A percentile compares a stretch with the other conserved stretches of the same genome.
Evolutionary conservation across 35 echinoderm and acorn worm species (phyloP).

Genomic region (Hemicentrotus pulcherrimus): DNA sequence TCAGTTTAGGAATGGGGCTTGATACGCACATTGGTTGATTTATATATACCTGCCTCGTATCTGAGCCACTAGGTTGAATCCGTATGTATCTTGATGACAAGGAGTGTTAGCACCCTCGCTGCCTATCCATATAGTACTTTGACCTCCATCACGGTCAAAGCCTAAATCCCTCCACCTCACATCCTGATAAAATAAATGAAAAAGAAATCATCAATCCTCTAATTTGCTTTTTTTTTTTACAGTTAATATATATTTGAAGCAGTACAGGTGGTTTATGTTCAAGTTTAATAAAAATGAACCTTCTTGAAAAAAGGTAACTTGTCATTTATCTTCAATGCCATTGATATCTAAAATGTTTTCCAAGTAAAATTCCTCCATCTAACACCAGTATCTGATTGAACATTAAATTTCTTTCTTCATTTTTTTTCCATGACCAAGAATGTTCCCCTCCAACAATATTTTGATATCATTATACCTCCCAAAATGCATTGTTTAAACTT

Average conservation of each 20-base stretch:
- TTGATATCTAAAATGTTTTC: too few species aligned
- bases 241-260: background rate
- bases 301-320: background rate
- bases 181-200: constrained; percentile 47
- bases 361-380: too few species aligned
- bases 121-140: constrained; percentile 95
- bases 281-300: too few species aligned
- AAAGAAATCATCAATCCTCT: background rate
- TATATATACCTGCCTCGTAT: constrained; percentile 77
- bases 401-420: too few species aligned
- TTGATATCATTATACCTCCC: background rate
- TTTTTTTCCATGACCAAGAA: too few species aligned
- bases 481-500: background rate
- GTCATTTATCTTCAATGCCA: background rate
- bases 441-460: background rate
- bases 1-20: too few species aligned
- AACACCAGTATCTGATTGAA: too few species aligned
- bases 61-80: constrained; percentile 94
- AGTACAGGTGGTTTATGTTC: background rate
- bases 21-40: too few species aligned
- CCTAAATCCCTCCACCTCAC: constrained; percentile 81
- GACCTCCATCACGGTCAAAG: constrained; percentile 65
- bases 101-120: constrained; percentile 80
- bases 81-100: constrained; percentile 94
- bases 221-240: background rate